Evolutionary conservation across 2,797 vertebrate genomes (phyloP).

Genomic region (Tenualosa ilisha): DNA sequence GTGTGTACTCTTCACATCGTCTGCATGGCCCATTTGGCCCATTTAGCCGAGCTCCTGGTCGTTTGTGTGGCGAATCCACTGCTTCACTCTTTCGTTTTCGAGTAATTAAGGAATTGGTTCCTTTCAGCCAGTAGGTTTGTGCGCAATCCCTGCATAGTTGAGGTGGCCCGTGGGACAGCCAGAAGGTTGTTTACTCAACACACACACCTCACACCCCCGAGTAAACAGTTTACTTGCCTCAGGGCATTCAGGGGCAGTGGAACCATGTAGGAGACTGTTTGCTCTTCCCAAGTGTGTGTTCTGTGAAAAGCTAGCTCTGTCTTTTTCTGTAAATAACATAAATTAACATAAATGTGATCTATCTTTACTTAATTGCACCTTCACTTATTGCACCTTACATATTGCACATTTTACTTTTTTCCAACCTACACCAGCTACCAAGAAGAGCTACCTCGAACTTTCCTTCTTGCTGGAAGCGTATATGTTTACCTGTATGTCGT

Average conservation of each 20-base stretch:
- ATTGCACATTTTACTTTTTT: too few relatives aligned
- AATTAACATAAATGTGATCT: not conserved
- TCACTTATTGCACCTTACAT: too few relatives aligned
- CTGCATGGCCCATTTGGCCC: conserved; percentile 27
- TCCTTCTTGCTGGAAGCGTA: too few relatives aligned
- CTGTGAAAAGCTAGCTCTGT: not conserved
- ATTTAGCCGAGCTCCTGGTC: conserved; percentile 30
- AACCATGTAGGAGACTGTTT: not conserved
- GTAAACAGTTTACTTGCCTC: conserved; percentile 25
- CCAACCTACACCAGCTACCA: too few relatives aligned
- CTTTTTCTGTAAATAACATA: not conserved
- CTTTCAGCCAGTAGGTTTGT: conserved; percentile 49
- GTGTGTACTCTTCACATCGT: conserved; percentile 40
- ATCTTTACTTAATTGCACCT: too few relatives aligned
- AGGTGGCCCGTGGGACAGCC: conserved; percentile 37
- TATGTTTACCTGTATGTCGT: too few relatives aligned
- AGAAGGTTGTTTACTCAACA: conserved; percentile 46
- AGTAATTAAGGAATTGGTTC: conserved; percentile 55
- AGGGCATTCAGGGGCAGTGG: not conserved
- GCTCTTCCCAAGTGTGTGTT: not conserved
- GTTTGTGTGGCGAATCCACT: conserved; percentile 47
- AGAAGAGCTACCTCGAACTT: too few relatives aligned
- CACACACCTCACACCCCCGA: conserved; percentile 29
- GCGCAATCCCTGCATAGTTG: conserved; percentile 43
- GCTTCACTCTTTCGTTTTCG: conserved; percentile 49